Evolutionary conservation across 2,888 invertebrate species (phyloP).

Genomic region (Athrips mouffetella): DNA sequence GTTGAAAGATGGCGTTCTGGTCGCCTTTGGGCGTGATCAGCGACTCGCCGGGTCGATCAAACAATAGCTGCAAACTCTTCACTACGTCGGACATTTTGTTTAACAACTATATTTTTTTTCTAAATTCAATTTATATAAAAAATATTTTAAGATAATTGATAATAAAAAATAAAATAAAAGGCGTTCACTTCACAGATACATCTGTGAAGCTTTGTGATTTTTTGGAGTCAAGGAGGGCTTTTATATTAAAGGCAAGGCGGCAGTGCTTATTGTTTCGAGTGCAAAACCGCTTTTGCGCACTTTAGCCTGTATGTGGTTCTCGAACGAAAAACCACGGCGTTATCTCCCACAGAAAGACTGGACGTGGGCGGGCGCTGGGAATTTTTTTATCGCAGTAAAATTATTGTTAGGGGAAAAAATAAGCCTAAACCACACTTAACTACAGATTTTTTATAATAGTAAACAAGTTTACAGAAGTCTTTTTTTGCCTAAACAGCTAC

Average conservation of each 20-base stretch:
- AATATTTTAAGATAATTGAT: too few relatives aligned
- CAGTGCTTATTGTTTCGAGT: constrained; percentile 20
- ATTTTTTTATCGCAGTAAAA: too few relatives aligned
- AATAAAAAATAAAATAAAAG: too few relatives aligned
- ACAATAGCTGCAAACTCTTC: constrained; percentile 60
- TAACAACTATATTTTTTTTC: not conserved
- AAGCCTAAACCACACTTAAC: too few relatives aligned
- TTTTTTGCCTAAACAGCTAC: too few relatives aligned
- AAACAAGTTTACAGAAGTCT: too few relatives aligned
- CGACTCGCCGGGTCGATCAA: constrained; percentile 80
- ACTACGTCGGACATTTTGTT: constrained; percentile 43
- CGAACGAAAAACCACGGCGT: too few relatives aligned
- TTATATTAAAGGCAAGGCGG: constrained; percentile 28
- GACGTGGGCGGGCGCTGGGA: too few relatives aligned
- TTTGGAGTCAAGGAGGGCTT: constrained; percentile 18
- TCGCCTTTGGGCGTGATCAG: constrained; percentile 81
- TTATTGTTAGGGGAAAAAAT: too few relatives aligned
- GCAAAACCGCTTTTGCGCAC: constrained; percentile 35
- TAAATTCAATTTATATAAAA: constrained; percentile 16
- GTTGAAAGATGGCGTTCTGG: constrained; percentile 76
- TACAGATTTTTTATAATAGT: too few relatives aligned
- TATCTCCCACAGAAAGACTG: too few relatives aligned
- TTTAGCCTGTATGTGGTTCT: too few relatives aligned
- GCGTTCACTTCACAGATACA: constrained; percentile 55
- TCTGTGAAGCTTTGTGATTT: constrained; percentile 57